phyloP scores from a whole-genome alignment of 2,113 vertebrate genomes.

The Fukomys damarensis region DNA sequence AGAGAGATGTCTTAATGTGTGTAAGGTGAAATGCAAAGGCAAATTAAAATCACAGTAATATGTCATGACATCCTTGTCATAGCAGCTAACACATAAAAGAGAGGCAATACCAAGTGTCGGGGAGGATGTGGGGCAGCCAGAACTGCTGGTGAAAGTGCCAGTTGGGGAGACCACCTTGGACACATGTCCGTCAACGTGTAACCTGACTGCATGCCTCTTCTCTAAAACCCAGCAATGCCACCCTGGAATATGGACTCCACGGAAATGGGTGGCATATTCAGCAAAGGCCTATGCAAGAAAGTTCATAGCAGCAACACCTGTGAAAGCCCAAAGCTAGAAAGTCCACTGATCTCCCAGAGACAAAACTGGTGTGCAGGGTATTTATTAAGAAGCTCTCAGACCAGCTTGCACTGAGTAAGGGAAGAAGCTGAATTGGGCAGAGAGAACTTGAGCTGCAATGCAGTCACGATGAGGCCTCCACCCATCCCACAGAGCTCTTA shows the following conservation, averaged over 20 bases:
- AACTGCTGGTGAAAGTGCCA: background rate
- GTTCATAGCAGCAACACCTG: background rate
- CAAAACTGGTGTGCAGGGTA: background rate
- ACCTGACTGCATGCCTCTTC: background rate
- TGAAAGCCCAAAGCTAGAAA: background rate
- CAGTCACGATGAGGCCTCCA: background rate
- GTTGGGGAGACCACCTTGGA: background rate
- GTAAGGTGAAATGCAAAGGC: background rate
- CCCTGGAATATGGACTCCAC: background rate
- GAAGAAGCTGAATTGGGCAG: background rate
- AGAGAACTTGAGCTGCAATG: background rate
- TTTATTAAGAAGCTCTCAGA: background rate
- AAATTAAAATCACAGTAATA: background rate
- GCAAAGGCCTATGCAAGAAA: background rate
- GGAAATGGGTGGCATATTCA: background rate
- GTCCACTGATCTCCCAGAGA: background rate
- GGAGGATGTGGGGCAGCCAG: background rate
- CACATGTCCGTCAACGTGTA: background rate
- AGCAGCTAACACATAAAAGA: background rate
- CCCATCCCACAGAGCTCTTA: background rate
- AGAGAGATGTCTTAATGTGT: background rate
- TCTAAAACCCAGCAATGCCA: background rate
- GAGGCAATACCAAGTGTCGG: background rate
- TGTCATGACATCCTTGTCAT: background rate
- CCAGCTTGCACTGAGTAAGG: rapidly evolving